phyloP scores from a whole-genome alignment of 64 coral and sea anemone genomes.

The Cladopsammia gracilis region DNA sequence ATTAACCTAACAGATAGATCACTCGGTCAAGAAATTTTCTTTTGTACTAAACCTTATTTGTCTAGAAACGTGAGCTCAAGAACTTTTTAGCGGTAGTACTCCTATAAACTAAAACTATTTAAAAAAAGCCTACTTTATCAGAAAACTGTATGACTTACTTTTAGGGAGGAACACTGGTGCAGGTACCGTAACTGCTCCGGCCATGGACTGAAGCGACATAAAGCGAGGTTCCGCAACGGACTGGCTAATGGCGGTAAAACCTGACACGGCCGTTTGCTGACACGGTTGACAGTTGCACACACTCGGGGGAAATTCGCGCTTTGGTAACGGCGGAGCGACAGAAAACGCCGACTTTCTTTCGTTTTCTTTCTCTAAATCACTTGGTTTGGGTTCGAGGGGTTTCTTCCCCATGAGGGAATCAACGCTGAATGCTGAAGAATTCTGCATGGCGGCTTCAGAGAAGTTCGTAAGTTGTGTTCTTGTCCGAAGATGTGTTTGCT shows the following conservation, averaged over 20 bases:
- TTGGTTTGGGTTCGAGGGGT: background rate
- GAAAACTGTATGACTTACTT: constrained; percentile 49
- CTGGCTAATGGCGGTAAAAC: constrained; percentile 64
- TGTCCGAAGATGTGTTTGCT: constrained; percentile 23
- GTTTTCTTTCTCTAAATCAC: constrained; percentile 45
- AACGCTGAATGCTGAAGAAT: constrained; percentile 63
- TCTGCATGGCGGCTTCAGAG: constrained; percentile 44
- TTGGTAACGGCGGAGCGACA: constrained; percentile 54
- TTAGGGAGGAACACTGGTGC: constrained; percentile 66
- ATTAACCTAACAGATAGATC: too few relatives aligned
- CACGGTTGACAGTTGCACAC: constrained; percentile 78
- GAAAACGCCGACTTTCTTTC: constrained; percentile 74
- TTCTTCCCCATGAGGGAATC: constrained; percentile 78
- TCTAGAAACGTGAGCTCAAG: too few relatives aligned
- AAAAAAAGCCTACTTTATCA: background rate
- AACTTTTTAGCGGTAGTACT: too few relatives aligned
- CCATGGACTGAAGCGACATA: constrained; percentile 69
- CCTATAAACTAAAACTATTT: too few relatives aligned
- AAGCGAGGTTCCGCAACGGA: constrained; percentile 55
- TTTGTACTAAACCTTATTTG: too few relatives aligned
- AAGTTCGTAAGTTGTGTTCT: background rate
- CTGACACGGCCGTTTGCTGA: constrained; percentile 62
- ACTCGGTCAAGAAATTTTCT: too few relatives aligned
- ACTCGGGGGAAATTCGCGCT: constrained; percentile 55
- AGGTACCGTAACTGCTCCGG: constrained; percentile 51